Evolutionary conservation across 2,113 vertebrate species (phyloP).

Genomic region (Cnemophilus loriae): DNA sequence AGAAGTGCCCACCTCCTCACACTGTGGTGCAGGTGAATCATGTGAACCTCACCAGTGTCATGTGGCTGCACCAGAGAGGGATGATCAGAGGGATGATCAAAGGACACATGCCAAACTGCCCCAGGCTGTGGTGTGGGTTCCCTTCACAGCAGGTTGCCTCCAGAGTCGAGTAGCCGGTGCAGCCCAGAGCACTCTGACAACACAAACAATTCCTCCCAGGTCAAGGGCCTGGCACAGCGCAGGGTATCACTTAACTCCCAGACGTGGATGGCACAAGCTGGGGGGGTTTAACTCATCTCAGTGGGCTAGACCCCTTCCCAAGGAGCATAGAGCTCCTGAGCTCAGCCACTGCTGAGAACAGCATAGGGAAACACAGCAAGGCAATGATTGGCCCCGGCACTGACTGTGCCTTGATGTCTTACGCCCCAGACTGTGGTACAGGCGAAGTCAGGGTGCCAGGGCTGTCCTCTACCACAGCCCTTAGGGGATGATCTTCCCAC

Average conservation of each 20-base stretch:
- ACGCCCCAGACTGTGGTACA: neutral
- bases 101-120: neutral
- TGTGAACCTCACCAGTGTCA: neutral
- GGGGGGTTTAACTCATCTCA: neutral
- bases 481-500: neutral
- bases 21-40: accelerated
- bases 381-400: accelerated
- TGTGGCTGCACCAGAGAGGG: neutral
- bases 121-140: neutral
- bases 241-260: neutral
- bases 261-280: neutral
- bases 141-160: neutral
- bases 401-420: neutral
- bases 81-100: neutral
- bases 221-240: conserved; percentile 3
- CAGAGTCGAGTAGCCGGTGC: accelerated
- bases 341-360: neutral
- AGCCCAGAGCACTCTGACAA: neutral
- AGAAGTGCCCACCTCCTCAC: neutral
- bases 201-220: conserved; percentile 1
- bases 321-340: neutral
- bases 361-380: neutral
- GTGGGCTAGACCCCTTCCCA: neutral
- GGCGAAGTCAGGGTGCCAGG: neutral
- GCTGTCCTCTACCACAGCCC: neutral